Percentiles rank a stretch among this genome's conserved stretches.
Conservation (phyloP, 2,113 vertebrate genomes). For the Macquaria australasica region DNA sequence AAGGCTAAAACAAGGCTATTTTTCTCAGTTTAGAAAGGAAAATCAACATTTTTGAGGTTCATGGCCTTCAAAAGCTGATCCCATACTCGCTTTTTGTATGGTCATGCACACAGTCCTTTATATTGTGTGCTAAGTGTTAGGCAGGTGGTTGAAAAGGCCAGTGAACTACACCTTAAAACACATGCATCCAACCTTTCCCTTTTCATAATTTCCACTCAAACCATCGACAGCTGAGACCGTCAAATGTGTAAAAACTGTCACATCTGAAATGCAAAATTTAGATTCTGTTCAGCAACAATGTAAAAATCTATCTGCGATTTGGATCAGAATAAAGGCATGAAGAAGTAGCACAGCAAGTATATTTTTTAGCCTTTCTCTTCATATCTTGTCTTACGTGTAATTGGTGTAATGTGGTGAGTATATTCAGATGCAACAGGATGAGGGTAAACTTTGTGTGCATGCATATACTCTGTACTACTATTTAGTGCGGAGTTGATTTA, state of each 20-base stretch:
- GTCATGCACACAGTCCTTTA: conserved; percentile 28
- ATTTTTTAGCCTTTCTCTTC: not conserved
- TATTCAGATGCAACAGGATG: conserved; percentile 8
- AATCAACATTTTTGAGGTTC: not conserved
- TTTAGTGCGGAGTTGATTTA: conserved; percentile 41
- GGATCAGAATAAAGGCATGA: conserved; percentile 17
- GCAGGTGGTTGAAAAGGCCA: not conserved
- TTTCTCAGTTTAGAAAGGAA: conserved; percentile 1
- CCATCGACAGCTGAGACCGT: not conserved
- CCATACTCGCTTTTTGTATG: conserved; percentile 6
- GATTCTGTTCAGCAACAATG: conserved; percentile 6
- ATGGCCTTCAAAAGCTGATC: not conserved
- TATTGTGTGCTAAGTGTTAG: too few relatives aligned
- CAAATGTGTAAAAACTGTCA: not conserved
- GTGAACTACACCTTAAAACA: conserved; percentile 7
- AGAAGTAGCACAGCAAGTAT: not conserved
- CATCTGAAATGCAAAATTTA: not conserved
- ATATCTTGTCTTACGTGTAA: not conserved
- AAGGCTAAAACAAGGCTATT: conserved; percentile 13
- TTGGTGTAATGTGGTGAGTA: conserved; percentile 1
- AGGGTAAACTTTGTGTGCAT: conserved; percentile 28
- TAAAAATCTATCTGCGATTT: not conserved
- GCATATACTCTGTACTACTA: conserved; percentile 36
- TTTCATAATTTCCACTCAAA: not conserved
- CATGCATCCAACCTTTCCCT: conserved; percentile 15